phyloP scores from a whole-genome alignment of 1,140 invertebrate genomes.

The Probaryconus sp. region DNA sequence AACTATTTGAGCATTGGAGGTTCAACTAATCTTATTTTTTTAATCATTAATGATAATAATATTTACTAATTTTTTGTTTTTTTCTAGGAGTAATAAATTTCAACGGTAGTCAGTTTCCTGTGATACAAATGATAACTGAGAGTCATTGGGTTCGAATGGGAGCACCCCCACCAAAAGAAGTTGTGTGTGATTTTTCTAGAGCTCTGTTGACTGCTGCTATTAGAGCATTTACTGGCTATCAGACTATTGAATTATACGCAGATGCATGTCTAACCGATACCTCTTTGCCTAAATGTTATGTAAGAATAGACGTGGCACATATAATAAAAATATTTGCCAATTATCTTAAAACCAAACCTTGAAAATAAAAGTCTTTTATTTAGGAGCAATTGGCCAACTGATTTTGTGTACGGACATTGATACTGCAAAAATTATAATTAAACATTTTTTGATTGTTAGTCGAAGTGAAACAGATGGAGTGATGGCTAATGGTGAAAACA shows the following conservation, averaged over 20 bases:
- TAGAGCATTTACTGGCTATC: constrained; percentile 2
- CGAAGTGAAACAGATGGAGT: too few relatives aligned
- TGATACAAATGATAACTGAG: constrained; percentile 6
- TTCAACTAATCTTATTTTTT: too few relatives aligned
- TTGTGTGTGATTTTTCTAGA: constrained; percentile 15
- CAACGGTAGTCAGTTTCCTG: constrained; percentile 8
- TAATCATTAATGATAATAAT: too few relatives aligned
- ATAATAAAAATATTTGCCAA: constrained; percentile 16
- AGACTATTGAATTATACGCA: constrained; percentile 8
- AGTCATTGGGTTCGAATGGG: constrained; percentile 6
- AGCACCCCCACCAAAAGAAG: constrained; percentile 4
- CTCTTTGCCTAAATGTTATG: not conserved
- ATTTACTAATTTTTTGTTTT: too few relatives aligned
- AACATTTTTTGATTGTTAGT: too few relatives aligned
- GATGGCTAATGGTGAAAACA: too few relatives aligned
- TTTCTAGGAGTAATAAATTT: not conserved
- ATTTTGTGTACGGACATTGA: too few relatives aligned
- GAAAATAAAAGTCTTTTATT: constrained; percentile 8
- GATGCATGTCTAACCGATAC: not conserved
- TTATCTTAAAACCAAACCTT: not conserved
- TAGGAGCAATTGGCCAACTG: constrained; percentile 7
- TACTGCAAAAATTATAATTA: too few relatives aligned
- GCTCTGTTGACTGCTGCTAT: constrained; percentile 23
- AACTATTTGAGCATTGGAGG: too few relatives aligned
- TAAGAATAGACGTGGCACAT: constrained; percentile 15